Base-by-base conservation (phyloP, 2,888 invertebrate genomes). In the Drosophila nr. perissopoda region DNA sequence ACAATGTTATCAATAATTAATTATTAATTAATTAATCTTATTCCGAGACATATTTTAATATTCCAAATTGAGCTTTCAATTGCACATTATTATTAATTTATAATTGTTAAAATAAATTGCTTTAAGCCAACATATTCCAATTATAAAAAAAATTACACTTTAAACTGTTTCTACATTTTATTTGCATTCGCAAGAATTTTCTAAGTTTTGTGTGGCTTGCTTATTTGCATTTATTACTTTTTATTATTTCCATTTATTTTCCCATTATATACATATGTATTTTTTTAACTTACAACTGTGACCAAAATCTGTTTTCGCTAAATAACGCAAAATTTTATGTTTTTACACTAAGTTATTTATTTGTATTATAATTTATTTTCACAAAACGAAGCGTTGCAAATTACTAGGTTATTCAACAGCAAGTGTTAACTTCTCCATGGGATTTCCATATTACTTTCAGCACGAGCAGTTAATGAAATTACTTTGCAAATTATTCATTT, bases 381-480 rank as follows among this genome's bases (percentile, higher is more conserved):
- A 27, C 38, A 56, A 49, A 69, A 25, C 58, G 52, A 60, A 60
- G 67, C 74, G 64, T 80, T 62, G 18, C 67, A 64, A 74, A 69
- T 68, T 60, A 36, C 8, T 54, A 48, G 59, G 36, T 70, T 75
- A 78, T 75, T 67, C 52, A 51, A 51, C 10, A n/a, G 53, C 48
- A 63, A 46, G 18, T 58, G 25, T 31, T 58, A 60, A 56, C 49
- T 8, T 21, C 48, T 52, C 31, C 33, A 36, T 11, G 25, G 3
- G 33, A 13, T 33, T 53, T 61, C 8, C 13, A 46, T 60, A 56
- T 48, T 57, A 34, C 27, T 66, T 54, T 6, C 34, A 59, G 42
- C 21, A 27, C 31, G 38, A 31, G 18, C 25, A 48, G 49, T 38
- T 36, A 42, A 21, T 48, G 8, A 56, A 53, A 58, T 52, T 25